These are phyloP conservation scores for Drosophila fuyamai DNA, from an alignment of 1,140 invertebrate genomes.

Conservation along the genomic window DNA sequence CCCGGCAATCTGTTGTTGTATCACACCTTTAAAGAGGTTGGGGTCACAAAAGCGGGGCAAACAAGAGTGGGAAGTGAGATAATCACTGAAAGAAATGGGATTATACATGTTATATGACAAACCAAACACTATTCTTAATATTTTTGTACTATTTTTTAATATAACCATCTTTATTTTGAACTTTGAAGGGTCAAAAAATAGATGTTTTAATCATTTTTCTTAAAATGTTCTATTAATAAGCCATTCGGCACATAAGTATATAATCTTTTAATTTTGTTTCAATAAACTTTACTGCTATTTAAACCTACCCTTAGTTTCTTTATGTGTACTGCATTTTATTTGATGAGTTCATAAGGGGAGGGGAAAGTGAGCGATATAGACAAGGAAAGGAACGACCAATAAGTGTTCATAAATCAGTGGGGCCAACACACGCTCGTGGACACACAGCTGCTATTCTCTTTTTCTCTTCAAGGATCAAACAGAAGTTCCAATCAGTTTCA, in stretches of 20 bases:
- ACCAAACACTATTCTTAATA: no score
- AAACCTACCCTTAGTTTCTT: neutral
- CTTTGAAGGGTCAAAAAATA: neutral
- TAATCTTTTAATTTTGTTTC: neutral
- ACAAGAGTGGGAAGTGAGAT: neutral
- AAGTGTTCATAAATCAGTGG: constrained; percentile 34
- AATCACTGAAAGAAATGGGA: constrained; percentile 4
- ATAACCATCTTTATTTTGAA: no score
- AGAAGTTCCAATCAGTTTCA: neutral
- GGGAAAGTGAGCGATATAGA: neutral
- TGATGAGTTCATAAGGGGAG: neutral
- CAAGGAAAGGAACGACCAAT: neutral
- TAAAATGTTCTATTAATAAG: no score
- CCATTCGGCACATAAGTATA: no score
- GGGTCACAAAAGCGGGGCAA: neutral
- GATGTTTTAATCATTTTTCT: neutral
- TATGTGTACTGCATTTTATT: constrained; percentile 1
- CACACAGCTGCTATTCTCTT: constrained; percentile 1
- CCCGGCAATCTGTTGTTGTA: constrained; percentile 33
- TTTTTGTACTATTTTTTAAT: no score
- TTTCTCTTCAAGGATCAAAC: neutral
- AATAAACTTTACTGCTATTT: neutral
- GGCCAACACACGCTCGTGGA: neutral
- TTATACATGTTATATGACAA: neutral
- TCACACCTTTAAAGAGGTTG: constrained; percentile 32